A percentile compares a stretch with the other conserved stretches of the same genome.
These are phyloP conservation scores for Progne subis DNA, from an alignment of 2,113 vertebrate species.

Conservation along the genomic window DNA sequence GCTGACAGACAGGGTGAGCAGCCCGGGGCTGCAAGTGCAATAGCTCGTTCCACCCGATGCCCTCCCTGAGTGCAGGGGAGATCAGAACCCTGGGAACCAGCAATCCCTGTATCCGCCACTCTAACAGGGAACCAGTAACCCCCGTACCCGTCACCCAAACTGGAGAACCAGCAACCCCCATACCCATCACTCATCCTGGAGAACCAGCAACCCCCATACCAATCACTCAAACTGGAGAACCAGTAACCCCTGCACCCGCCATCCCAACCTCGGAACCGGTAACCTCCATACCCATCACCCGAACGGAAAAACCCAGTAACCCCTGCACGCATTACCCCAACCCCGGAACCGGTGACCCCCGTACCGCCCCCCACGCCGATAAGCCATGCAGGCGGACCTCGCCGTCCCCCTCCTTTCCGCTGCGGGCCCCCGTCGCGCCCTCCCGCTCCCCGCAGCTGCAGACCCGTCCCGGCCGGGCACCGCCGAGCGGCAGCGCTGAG, in stretches of 20 bases:
- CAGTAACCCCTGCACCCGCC: neutral
- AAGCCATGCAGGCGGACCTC: too few relatives aligned
- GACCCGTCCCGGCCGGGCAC: neutral
- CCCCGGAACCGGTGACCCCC: neutral
- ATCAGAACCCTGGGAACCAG: fast-evolving
- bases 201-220: neutral
- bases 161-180: too few relatives aligned
- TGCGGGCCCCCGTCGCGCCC: too few relatives aligned
- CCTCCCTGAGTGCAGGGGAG: neutral
- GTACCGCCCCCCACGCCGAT: fast-evolving
- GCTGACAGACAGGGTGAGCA: fast-evolving
- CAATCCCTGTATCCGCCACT: fast-evolving
- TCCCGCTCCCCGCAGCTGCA: neutral
- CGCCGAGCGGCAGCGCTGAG: neutral
- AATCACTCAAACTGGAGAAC: fast-evolving
- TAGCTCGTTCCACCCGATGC: fast-evolving
- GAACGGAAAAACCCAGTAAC: neutral
- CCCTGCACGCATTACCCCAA: neutral
- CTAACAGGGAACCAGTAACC: fast-evolving
- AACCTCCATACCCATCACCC: neutral
- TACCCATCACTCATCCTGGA: fast-evolving
- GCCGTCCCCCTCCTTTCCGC: neutral
- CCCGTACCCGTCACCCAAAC: fast-evolving
- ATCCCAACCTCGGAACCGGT: neutral
- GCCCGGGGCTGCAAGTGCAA: fast-evolving